These are phyloP conservation scores for Taenaris catops DNA, from an alignment of 2,888 invertebrate genomes.

Conservation along the genomic window DNA sequence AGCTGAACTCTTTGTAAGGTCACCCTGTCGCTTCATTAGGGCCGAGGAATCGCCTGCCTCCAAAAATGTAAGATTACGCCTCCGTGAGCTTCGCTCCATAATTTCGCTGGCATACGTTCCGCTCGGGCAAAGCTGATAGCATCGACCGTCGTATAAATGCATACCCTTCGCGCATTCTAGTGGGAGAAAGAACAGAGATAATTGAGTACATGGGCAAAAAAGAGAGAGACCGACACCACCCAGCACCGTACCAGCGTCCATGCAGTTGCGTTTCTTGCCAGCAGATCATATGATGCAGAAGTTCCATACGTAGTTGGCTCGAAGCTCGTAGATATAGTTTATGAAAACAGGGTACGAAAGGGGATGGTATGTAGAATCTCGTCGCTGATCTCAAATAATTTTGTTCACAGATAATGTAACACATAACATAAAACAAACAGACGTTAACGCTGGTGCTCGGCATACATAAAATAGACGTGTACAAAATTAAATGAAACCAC, in stretches of 20 bases:
- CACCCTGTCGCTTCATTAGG: constrained; percentile 50
- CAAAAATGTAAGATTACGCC: constrained; percentile 58
- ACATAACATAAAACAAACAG: constrained; percentile 38
- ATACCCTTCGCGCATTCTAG: constrained; percentile 84
- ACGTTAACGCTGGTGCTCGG: constrained; percentile 34
- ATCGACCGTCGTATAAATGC: constrained; percentile 80
- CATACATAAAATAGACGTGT: constrained; percentile 51
- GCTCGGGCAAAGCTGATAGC: constrained; percentile 80
- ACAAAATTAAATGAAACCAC: constrained; percentile 76
- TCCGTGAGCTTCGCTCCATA: constrained; percentile 54
- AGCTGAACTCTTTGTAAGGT: constrained; percentile 32
- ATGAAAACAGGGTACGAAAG: constrained; percentile 32
- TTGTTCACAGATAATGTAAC: constrained; percentile 33
- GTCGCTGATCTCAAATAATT: constrained; percentile 78
- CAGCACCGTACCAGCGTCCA: constrained; percentile 67
- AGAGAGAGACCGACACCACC: constrained; percentile 58
- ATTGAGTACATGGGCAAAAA: constrained; percentile 51
- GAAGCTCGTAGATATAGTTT: constrained; percentile 41
- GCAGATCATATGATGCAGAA: constrained; percentile 52
- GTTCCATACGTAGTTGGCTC: constrained; percentile 47
- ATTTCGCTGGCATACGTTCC: constrained; percentile 68
- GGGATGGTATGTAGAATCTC: constrained; percentile 56
- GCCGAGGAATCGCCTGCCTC: constrained; percentile 33
- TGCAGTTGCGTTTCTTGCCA: constrained; percentile 61
- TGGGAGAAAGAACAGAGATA: constrained; percentile 67